These are phyloP conservation scores for Drosophila burlai DNA, from an alignment of 1,140 invertebrate genomes.

Conservation along the genomic window DNA sequence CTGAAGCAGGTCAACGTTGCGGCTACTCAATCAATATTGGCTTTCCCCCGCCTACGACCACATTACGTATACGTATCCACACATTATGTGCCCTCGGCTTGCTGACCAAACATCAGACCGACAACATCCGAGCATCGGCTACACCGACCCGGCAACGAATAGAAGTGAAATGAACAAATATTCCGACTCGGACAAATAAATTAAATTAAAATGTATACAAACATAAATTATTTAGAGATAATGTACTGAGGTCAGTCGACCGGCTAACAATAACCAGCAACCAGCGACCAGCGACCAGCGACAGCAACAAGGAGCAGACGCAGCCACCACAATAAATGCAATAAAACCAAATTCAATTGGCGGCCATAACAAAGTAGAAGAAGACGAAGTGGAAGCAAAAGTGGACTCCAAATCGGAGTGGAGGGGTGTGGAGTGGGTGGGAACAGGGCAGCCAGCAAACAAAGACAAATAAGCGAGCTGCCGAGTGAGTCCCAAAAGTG, in stretches of 20 bases:
- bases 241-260: conserved; percentile 68
- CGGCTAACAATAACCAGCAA: conserved; percentile 50
- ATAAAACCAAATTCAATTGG: conserved; percentile 81
- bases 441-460: conserved; percentile 43
- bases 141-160: conserved; percentile 30
- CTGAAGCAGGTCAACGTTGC: conserved; percentile 59
- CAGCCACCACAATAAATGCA: conserved; percentile 70
- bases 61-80: conserved; percentile 36
- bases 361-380: conserved; percentile 59
- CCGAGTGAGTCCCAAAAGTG: conserved; percentile 48
- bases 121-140: conserved; percentile 5
- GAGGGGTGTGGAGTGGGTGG: conserved; percentile 21
- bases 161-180: conserved; percentile 63
- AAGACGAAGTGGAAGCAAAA: conserved; percentile 40
- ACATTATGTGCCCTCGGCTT: conserved; percentile 52
- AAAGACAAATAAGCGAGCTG: conserved; percentile 72
- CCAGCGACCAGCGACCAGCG: conserved; percentile 21
- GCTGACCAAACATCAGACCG: conserved; percentile 52
- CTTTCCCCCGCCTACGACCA: conserved; percentile 33
- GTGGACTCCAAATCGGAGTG: conserved; percentile 6
- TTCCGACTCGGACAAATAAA: conserved; percentile 70
- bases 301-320: conserved; percentile 19
- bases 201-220: conserved; percentile 83
- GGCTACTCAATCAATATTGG: conserved; percentile 80
- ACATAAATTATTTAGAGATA: conserved; percentile 83